Percentiles rank a stretch among this genome's conserved stretches.
Conservation (phyloP, 2,888 invertebrate species). For the Cacoxenus indagator region DNA sequence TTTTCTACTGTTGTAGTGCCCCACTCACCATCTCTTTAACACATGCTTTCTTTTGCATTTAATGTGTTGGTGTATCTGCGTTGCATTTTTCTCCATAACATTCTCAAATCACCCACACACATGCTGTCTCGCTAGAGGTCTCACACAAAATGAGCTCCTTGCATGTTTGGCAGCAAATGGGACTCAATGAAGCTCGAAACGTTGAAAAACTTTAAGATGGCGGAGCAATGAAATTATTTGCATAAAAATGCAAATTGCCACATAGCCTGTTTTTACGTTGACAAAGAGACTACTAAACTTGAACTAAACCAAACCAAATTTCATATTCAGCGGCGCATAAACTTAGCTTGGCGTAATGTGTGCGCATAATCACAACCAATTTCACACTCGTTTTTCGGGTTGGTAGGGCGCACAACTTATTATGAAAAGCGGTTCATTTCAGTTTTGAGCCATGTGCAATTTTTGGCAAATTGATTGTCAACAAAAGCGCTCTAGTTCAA, state of each 20-base stretch:
- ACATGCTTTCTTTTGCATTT: neutral
- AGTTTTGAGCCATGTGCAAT: too few species aligned
- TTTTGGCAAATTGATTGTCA: too few species aligned
- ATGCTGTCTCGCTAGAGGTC: constrained; percentile 44
- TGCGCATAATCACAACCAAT: too few species aligned
- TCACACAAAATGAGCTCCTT: constrained; percentile 59
- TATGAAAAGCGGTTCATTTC: too few species aligned
- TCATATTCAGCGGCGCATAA: too few species aligned
- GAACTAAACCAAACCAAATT: neutral
- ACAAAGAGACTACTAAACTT: neutral
- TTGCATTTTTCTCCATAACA: neutral
- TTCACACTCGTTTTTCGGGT: too few species aligned
- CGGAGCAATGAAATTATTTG: constrained; percentile 48
- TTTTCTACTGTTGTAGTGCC: neutral
- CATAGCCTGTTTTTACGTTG: constrained; percentile 54
- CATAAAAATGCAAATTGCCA: constrained; percentile 64
- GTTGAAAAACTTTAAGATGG: neutral
- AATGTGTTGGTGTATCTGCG: neutral
- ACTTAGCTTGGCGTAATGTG: too few species aligned
- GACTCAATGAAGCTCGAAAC: constrained; percentile 9
- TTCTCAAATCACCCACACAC: neutral
- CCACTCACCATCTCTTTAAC: neutral
- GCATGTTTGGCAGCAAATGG: constrained; percentile 49
- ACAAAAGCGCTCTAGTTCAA: too few species aligned
- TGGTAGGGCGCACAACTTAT: too few species aligned